These are phyloP conservation scores for Tarsius wallacei DNA, from an alignment of 2,797 vertebrate genomes.

Conservation along the genomic window DNA sequence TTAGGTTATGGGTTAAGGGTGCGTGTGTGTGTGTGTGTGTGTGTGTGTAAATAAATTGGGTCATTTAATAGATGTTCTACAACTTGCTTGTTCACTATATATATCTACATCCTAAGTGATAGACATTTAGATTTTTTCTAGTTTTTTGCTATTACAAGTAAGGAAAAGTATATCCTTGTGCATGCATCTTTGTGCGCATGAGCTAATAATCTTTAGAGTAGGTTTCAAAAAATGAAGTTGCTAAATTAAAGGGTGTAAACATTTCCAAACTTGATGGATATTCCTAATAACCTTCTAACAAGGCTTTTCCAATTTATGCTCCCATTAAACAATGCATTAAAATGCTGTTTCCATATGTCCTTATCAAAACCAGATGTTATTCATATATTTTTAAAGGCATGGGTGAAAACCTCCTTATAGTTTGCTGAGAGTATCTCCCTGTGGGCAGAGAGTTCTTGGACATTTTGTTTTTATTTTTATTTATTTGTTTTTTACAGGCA, in stretches of 20 bases:
- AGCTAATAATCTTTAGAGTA: conserved; percentile 30
- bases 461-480: conserved; percentile 24
- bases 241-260: conserved; percentile 45
- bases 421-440: conserved; percentile 48
- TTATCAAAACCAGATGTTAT: conserved; percentile 14
- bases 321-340: background rate
- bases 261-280: conserved; percentile 50
- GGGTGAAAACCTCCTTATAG: conserved; percentile 49
- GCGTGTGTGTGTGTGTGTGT: background rate
- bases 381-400: conserved; percentile 41
- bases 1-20: background rate
- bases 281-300: conserved; percentile 53
- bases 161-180: conserved; percentile 3
- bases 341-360: conserved; percentile 2
- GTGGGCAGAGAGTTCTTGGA: background rate
- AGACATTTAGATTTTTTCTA: conserved; percentile 30
- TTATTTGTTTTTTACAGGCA: too few species aligned
- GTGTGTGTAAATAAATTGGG: background rate
- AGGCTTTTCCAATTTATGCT: conserved; percentile 21
- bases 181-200: conserved; percentile 23
- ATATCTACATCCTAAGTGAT: background rate
- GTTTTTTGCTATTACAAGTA: conserved; percentile 50
- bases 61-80: background rate
- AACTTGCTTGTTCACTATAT: background rate
- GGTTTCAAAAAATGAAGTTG: conserved; percentile 45